These are phyloP conservation scores for Poeciliopsis paucimaculata DNA, from an alignment of 2,797 vertebrate genomes.

Conservation along the genomic window DNA sequence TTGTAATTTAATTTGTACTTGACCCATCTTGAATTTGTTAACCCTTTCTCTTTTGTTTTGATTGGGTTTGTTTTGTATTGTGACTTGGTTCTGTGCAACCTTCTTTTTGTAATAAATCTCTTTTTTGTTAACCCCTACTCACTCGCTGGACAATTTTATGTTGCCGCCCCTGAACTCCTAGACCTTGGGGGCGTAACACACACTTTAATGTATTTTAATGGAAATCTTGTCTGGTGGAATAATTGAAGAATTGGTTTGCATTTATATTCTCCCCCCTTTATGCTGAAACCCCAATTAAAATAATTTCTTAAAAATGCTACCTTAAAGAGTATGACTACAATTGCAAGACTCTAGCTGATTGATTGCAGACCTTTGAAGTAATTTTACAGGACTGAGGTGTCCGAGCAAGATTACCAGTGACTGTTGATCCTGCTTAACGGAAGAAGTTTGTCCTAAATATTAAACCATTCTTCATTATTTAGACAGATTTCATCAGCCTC, in stretches of 20 bases:
- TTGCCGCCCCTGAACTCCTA: too few relatives aligned
- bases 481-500: conserved; percentile 19
- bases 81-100: too few relatives aligned
- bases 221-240: not conserved
- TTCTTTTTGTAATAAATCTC: too few relatives aligned
- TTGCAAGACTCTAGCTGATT: not conserved
- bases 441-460: conserved; percentile 20
- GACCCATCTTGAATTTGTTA: too few relatives aligned
- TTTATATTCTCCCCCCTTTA: not conserved
- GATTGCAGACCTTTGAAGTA: not conserved
- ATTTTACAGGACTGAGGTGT: not conserved
- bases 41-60: too few relatives aligned
- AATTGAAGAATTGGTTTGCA: not conserved
- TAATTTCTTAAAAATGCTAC: not conserved
- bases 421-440: conserved; percentile 25
- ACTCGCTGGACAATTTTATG: too few relatives aligned
- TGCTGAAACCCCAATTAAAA: not conserved
- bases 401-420: not conserved
- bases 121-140: too few relatives aligned
- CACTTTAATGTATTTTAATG: not conserved
- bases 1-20: too few relatives aligned
- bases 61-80: too few relatives aligned
- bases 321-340: not conserved
- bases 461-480: conserved; percentile 23
- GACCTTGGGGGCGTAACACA: too few relatives aligned